phyloP scores from a whole-genome alignment of 1,140 invertebrate species.

The Listronotus oregonensis region DNA sequence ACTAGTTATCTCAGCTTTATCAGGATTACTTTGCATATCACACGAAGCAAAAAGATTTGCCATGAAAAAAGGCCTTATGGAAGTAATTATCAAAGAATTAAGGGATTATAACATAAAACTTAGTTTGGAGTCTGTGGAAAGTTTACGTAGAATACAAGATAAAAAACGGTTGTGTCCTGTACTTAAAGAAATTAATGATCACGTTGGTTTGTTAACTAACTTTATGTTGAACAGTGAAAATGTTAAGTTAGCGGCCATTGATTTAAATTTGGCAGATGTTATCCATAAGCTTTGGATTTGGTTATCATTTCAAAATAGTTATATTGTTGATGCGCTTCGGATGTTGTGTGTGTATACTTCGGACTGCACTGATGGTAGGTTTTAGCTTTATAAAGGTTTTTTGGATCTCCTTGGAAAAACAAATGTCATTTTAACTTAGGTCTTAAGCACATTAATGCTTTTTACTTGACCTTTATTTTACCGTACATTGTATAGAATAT shows the following conservation, averaged over 20 bases:
- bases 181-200: conserved; percentile 57
- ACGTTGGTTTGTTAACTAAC: conserved; percentile 61
- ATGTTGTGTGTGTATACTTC: conserved; percentile 62
- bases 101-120: conserved; percentile 59
- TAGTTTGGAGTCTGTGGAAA: conserved; percentile 59
- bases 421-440: no score
- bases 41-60: conserved; percentile 57
- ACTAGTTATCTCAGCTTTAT: conserved; percentile 55
- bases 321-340: conserved; percentile 57
- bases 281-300: conserved; percentile 64
- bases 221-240: conserved; percentile 56
- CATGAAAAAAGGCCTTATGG: conserved; percentile 53
- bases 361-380: conserved; percentile 58
- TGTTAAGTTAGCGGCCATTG: conserved; percentile 55
- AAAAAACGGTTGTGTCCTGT: conserved; percentile 57
- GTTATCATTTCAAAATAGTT: conserved; percentile 57
- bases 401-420: no score
- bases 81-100: conserved; percentile 54
- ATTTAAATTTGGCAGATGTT: conserved; percentile 59
- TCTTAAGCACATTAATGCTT: no score
- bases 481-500: no score
- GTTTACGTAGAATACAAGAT: conserved; percentile 53
- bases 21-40: conserved; percentile 59
- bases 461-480: no score
- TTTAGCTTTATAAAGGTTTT: no score